These are phyloP conservation scores for Hylaeus volcanicus DNA, from an alignment of 1,140 invertebrate genomes.

Conservation along the genomic window DNA sequence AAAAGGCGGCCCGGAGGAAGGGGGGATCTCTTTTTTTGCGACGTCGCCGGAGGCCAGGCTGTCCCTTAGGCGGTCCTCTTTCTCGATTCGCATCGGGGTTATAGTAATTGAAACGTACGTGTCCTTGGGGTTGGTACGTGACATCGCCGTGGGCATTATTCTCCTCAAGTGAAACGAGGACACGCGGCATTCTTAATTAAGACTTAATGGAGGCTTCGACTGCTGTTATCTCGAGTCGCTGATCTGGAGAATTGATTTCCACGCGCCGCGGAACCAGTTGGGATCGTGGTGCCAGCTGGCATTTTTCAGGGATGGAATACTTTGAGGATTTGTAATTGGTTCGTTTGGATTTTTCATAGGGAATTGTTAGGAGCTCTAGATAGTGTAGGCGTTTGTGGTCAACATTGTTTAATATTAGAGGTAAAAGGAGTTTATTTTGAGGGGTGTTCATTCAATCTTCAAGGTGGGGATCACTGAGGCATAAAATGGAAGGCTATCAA, in stretches of 20 bases:
- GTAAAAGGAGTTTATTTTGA: too few relatives aligned
- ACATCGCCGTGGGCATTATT: slow-evolving; percentile 44
- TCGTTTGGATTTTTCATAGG: neutral
- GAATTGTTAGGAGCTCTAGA: too few relatives aligned
- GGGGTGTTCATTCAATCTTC: too few relatives aligned
- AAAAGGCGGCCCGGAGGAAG: slow-evolving; percentile 1
- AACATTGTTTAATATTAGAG: too few relatives aligned
- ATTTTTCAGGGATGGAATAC: neutral
- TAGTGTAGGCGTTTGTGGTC: too few relatives aligned
- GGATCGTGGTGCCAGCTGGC: neutral
- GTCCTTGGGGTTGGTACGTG: slow-evolving; percentile 44
- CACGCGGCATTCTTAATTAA: slow-evolving; percentile 54
- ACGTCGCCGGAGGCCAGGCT: slow-evolving; percentile 20
- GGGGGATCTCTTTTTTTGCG: neutral
- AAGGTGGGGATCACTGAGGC: too few relatives aligned
- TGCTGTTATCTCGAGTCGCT: slow-evolving; percentile 43
- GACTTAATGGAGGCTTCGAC: slow-evolving; percentile 50
- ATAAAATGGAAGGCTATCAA: too few relatives aligned
- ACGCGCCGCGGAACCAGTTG: neutral
- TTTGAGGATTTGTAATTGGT: slow-evolving; percentile 21
- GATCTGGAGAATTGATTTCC: slow-evolving; percentile 59
- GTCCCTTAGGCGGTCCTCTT: neutral
- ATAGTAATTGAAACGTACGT: slow-evolving; percentile 57
- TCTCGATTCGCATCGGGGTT: slow-evolving; percentile 27
- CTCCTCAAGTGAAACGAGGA: slow-evolving; percentile 20